Evolutionary conservation across 2,888 invertebrate genomes (phyloP).

Genomic region (Isotomurus palustris): DNA sequence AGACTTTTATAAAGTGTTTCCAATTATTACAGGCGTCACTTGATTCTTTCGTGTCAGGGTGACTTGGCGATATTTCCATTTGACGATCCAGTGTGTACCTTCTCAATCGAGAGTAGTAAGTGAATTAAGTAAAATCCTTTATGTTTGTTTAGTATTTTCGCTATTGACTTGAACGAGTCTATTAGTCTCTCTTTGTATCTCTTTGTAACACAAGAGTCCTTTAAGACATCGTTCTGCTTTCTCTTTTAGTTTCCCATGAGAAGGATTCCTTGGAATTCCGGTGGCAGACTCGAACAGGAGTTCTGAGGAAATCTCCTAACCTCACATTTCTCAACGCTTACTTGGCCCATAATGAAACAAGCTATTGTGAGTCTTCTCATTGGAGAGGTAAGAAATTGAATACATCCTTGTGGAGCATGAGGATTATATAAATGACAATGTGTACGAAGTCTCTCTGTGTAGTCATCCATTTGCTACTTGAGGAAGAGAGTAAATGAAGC

Average conservation of each 20-base stretch:
- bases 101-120: slow-evolving; percentile 95
- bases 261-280: slow-evolving; percentile 82
- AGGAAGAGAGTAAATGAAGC: too few relatives aligned
- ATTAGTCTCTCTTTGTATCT: neutral
- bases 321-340: slow-evolving; percentile 87
- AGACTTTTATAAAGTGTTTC: too few relatives aligned
- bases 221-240: neutral
- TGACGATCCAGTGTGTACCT: slow-evolving; percentile 91
- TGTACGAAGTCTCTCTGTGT: too few relatives aligned
- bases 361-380: slow-evolving; percentile 78
- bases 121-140: slow-evolving; percentile 48
- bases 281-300: slow-evolving; percentile 88
- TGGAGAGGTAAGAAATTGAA: slow-evolving; percentile 75
- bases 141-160: neutral
- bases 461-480: too few relatives aligned
- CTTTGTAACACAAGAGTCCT: neutral
- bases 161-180: neutral
- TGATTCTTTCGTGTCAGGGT: slow-evolving; percentile 89
- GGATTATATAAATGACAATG: too few relatives aligned
- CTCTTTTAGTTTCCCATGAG: slow-evolving; percentile 79
- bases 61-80: slow-evolving; percentile 91
- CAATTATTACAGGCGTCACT: slow-evolving; percentile 66
- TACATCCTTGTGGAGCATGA: neutral
- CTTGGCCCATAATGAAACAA: slow-evolving; percentile 85
- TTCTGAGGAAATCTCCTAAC: slow-evolving; percentile 78